Conservation (phyloP, 2,888 invertebrate genomes). For the Autographa pulchrina region DNA sequence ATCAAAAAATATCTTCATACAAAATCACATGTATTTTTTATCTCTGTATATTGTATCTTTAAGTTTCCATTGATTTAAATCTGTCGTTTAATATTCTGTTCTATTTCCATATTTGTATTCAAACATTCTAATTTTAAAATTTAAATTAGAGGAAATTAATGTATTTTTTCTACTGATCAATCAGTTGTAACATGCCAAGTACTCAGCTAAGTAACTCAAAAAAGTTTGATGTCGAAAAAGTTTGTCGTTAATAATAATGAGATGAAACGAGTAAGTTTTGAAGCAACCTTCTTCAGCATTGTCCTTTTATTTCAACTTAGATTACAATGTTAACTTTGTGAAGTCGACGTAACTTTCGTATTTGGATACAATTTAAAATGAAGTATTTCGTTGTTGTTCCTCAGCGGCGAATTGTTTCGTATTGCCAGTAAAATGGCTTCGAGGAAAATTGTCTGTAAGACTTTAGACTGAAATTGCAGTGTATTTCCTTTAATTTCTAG, state of each 20-base stretch:
- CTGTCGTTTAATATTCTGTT: not conserved
- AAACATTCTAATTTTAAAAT: not conserved
- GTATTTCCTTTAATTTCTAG: not conserved
- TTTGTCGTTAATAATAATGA: slow-evolving; percentile 23
- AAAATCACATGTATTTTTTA: slow-evolving; percentile 1
- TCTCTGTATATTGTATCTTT: slow-evolving; percentile 4
- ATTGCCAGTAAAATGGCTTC: not conserved
- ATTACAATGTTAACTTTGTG: slow-evolving; percentile 11
- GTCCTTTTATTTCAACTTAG: slow-evolving; percentile 54
- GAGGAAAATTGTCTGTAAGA: not conserved
- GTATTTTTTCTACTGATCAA: slow-evolving; percentile 23
- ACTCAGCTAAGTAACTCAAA: slow-evolving; percentile 8
- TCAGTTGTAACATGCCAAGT: slow-evolving; percentile 14
- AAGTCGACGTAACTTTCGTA: slow-evolving; percentile 9
- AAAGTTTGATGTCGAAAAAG: slow-evolving; percentile 11
- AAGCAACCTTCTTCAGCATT: slow-evolving; percentile 16
- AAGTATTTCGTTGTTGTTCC: not conserved
- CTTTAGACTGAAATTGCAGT: not conserved
- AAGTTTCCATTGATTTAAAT: not conserved
- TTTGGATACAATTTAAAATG: slow-evolving; percentile 3
- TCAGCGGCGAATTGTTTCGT: not conserved
- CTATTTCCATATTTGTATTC: not conserved
- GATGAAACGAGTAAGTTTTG: slow-evolving; percentile 26
- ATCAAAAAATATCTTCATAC: slow-evolving; percentile 39
- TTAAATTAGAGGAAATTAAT: slow-evolving; percentile 11